Evolutionary conservation across 2,888 invertebrate species (phyloP).

Genomic region (Harpalus rufipes): DNA sequence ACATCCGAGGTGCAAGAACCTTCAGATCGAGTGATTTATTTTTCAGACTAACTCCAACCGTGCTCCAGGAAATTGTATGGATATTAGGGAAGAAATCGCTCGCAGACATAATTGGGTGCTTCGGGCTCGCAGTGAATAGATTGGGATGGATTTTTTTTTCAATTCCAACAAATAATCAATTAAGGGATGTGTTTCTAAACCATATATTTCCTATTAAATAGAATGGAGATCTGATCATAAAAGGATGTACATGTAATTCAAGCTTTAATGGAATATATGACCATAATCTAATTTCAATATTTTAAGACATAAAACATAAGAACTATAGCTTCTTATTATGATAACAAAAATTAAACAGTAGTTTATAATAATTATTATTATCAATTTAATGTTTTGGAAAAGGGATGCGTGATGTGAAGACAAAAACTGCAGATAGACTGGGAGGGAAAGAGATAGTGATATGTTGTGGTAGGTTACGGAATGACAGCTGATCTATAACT

Average conservation of each 20-base stretch:
- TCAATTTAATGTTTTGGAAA: too few relatives aligned
- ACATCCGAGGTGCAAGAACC: slow-evolving; percentile 32
- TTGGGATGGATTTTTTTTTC: neutral
- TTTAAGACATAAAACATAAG: too few relatives aligned
- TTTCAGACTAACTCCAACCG: slow-evolving; percentile 18
- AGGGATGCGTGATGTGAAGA: too few relatives aligned
- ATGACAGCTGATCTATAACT: too few relatives aligned
- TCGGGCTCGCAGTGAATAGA: neutral
- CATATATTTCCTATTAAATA: neutral
- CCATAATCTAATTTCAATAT: too few relatives aligned
- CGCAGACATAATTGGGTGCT: slow-evolving; percentile 19
- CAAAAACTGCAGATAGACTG: too few relatives aligned
- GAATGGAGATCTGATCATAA: neutral
- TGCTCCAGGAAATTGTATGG: slow-evolving; percentile 46
- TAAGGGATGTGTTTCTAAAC: neutral
- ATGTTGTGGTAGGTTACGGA: too few relatives aligned
- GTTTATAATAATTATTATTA: too few relatives aligned
- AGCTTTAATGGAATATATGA: too few relatives aligned
- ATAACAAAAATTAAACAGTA: too few relatives aligned
- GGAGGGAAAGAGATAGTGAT: too few relatives aligned
- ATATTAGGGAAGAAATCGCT: slow-evolving; percentile 48
- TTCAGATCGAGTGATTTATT: slow-evolving; percentile 50
- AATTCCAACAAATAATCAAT: neutral
- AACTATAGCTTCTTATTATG: too few relatives aligned
- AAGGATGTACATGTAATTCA: neutral